Conservation (phyloP, 2,797 vertebrate species). For the Pangasius krempfi region DNA sequence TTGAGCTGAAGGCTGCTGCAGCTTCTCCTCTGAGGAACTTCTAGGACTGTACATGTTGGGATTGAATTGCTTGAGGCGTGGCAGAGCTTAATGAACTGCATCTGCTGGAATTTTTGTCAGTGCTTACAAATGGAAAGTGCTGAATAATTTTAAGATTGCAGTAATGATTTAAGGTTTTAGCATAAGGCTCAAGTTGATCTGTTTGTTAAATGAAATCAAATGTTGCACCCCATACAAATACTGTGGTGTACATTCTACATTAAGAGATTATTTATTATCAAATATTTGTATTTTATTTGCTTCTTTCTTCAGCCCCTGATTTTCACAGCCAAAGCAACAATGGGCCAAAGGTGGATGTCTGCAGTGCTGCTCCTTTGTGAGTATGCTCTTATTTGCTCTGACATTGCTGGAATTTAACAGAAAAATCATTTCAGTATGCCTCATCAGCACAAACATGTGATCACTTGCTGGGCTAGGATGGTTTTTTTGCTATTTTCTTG, state of each 20-base stretch:
- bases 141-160: neutral
- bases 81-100: slow-evolving; percentile 3
- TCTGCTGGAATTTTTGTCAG: slow-evolving; percentile 5
- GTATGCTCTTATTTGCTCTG: slow-evolving; percentile 17
- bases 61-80: slow-evolving; percentile 30
- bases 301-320: slow-evolving; percentile 1
- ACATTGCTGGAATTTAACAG: slow-evolving; percentile 43
- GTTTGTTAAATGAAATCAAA: neutral
- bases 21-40: slow-evolving; percentile 19
- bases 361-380: slow-evolving; percentile 50
- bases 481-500: slow-evolving; percentile 49
- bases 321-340: slow-evolving; percentile 36
- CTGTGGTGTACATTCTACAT: neutral
- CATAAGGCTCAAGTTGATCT: neutral
- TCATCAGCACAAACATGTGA: slow-evolving; percentile 49
- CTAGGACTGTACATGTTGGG: slow-evolving; percentile 31
- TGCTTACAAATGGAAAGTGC: neutral
- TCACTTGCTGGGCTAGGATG: slow-evolving; percentile 55
- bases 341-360: slow-evolving; percentile 22
- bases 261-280: neutral
- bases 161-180: neutral
- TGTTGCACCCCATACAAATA: neutral
- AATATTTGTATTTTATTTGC: neutral
- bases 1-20: slow-evolving; percentile 34
- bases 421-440: slow-evolving; percentile 35